Evolutionary conservation across 2,113 vertebrate genomes (phyloP).

Genomic region (Paralichthys olivaceus): DNA sequence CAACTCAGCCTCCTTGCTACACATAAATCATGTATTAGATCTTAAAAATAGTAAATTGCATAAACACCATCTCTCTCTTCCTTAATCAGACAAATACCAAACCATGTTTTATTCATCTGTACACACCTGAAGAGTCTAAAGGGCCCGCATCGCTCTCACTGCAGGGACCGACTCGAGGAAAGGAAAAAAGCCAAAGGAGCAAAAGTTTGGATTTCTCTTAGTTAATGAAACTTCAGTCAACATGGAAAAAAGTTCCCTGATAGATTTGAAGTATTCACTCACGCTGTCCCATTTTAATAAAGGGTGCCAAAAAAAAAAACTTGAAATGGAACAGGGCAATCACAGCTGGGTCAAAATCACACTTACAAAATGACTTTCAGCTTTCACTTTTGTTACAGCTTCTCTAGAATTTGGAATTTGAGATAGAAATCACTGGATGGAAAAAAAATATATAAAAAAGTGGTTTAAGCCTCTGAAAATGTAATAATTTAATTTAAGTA

Average conservation of each 20-base stretch:
- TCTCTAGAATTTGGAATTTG: not conserved
- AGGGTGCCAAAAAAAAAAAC: slow-evolving; percentile 52
- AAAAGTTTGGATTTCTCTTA: slow-evolving; percentile 59
- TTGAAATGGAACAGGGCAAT: slow-evolving; percentile 20
- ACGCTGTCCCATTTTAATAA: slow-evolving; percentile 44
- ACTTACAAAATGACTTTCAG: slow-evolving; percentile 23
- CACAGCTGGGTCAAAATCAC: slow-evolving; percentile 32
- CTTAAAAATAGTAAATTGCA: slow-evolving; percentile 79
- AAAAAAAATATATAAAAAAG: not conserved
- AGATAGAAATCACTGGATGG: not conserved
- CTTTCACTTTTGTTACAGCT: slow-evolving; percentile 25
- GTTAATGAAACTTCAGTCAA: slow-evolving; percentile 46
- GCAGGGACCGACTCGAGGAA: slow-evolving; percentile 41
- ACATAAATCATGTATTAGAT: slow-evolving; percentile 61
- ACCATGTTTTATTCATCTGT: slow-evolving; percentile 53
- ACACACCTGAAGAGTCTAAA: slow-evolving; percentile 77
- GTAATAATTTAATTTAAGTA: not conserved
- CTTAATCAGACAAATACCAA: slow-evolving; percentile 50
- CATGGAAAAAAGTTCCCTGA: slow-evolving; percentile 70
- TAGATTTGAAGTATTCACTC: slow-evolving; percentile 60
- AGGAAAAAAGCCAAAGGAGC: slow-evolving; percentile 45
- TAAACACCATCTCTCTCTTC: slow-evolving; percentile 70
- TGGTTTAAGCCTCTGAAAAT: slow-evolving; percentile 12
- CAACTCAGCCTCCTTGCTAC: slow-evolving; percentile 65
- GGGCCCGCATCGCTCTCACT: slow-evolving; percentile 48